phyloP scores from a whole-genome alignment of 2,888 invertebrate genomes.

The Pasiphila rectangulata region DNA sequence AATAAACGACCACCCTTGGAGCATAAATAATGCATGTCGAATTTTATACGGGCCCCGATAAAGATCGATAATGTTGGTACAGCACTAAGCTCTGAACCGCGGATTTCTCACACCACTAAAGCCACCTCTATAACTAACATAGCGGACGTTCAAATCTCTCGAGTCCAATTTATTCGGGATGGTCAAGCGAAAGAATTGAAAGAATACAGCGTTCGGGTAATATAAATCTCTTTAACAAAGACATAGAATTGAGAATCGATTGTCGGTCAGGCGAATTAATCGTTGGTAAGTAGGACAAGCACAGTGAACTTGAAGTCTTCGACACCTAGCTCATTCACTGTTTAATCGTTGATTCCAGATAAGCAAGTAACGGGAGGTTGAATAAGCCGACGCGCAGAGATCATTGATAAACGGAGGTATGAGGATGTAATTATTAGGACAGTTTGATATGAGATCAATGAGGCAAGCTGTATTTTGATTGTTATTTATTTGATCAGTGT shows the following conservation, averaged over 20 bases:
- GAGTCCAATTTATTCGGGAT: constrained; percentile 5
- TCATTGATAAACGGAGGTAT: constrained; percentile 14
- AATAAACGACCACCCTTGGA: constrained; percentile 66
- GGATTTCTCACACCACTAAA: constrained; percentile 5
- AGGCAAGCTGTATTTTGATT: neutral
- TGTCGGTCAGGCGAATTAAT: constrained; percentile 21
- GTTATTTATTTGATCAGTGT: neutral
- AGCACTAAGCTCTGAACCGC: constrained; percentile 24
- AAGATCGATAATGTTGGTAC: constrained; percentile 52
- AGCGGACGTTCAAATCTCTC: constrained; percentile 5
- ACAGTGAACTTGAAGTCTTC: constrained; percentile 37
- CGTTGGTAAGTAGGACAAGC: constrained; percentile 40
- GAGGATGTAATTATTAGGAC: constrained; percentile 6
- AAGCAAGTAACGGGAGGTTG: constrained; percentile 27
- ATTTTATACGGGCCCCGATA: constrained; percentile 59
- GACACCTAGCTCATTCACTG: constrained; percentile 33
- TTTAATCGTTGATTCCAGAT: constrained; percentile 32
- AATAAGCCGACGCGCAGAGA: constrained; percentile 13
- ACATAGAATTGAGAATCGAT: constrained; percentile 8
- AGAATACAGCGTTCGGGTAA: neutral
- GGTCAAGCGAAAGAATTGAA: constrained; percentile 6
- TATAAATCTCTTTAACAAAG: neutral
- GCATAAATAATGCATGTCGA: constrained; percentile 77
- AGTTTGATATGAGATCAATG: constrained; percentile 1
- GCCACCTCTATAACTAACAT: constrained; percentile 8